Percentiles rank a stretch among this genome's conserved stretches.
Evolutionary conservation across 1,140 invertebrate species (phyloP).

Genomic region (Calosoma granatense): DNA sequence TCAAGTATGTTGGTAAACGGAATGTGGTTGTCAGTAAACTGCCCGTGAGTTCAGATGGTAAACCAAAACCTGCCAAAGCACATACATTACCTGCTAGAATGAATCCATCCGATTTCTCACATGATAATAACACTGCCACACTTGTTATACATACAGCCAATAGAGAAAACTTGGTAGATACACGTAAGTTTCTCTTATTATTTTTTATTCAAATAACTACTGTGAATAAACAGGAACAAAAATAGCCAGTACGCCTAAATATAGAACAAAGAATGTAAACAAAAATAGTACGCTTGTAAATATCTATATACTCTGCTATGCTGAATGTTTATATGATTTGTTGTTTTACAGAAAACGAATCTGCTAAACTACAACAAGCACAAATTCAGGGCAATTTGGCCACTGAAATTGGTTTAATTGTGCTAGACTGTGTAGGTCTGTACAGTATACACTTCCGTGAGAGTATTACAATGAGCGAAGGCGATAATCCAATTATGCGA

Average conservation of each 20-base stretch:
- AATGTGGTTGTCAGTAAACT: slow-evolving; percentile 38
- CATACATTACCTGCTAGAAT: slow-evolving; percentile 71
- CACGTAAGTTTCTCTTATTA: slow-evolving; percentile 14
- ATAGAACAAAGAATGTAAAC: no score
- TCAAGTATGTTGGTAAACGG: slow-evolving; percentile 77
- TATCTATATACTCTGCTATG: no score
- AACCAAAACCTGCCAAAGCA: slow-evolving; percentile 47
- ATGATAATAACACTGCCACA: slow-evolving; percentile 40
- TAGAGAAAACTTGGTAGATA: slow-evolving; percentile 43
- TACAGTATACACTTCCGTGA: slow-evolving; percentile 72
- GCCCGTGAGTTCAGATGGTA: slow-evolving; percentile 37
- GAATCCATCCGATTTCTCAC: slow-evolving; percentile 53
- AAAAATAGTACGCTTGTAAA: no score
- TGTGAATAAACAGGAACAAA: no score
- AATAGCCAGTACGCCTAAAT: no score
- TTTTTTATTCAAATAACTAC: background rate
- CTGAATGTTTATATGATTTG: no score
- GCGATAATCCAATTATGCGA: slow-evolving; percentile 66
- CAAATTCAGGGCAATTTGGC: slow-evolving; percentile 78
- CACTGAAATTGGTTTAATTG: slow-evolving; percentile 80
- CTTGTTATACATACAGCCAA: slow-evolving; percentile 39
- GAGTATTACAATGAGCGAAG: slow-evolving; percentile 49
- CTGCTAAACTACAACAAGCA: slow-evolving; percentile 49
- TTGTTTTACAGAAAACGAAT: slow-evolving; percentile 45
- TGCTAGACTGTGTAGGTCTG: slow-evolving; percentile 74